Percentiles rank a stretch among this genome's conserved stretches.
These are phyloP conservation scores for Pteropus alecto DNA, from an alignment of 2,113 vertebrate species.

Conservation along the genomic window DNA sequence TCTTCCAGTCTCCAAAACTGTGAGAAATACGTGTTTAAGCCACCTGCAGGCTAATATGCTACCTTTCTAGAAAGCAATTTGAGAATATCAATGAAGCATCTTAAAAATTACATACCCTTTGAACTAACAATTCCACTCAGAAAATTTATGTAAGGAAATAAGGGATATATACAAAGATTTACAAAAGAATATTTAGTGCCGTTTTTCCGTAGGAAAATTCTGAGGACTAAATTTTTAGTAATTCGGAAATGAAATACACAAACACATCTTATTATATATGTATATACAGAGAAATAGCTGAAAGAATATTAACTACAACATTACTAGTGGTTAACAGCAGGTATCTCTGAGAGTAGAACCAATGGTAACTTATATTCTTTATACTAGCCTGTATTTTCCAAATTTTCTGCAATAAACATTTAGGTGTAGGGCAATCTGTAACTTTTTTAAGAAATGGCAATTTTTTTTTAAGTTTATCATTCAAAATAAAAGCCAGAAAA, in stretches of 20 bases:
- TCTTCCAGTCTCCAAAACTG: neutral
- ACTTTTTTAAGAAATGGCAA: slow-evolving; percentile 22
- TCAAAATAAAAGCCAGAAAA: slow-evolving; percentile 52
- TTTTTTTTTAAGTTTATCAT: neutral
- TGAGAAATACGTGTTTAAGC: neutral
- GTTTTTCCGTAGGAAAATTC: slow-evolving; percentile 20
- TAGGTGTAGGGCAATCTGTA: neutral
- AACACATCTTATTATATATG: neutral
- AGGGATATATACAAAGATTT: neutral
- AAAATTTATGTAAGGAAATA: neutral
- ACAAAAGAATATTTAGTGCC: slow-evolving; percentile 11
- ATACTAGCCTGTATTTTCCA: neutral
- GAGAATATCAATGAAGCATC: neutral
- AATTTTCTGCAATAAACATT: slow-evolving; percentile 26
- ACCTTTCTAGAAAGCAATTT: slow-evolving; percentile 16
- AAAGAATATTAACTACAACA: neutral
- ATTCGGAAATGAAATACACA: neutral
- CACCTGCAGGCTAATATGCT: neutral
- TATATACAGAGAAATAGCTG: neutral
- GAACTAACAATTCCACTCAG: slow-evolving; percentile 15
- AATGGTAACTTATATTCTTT: neutral
- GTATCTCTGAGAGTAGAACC: neutral
- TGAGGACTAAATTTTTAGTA: neutral
- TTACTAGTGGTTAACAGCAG: neutral
- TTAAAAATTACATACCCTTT: slow-evolving; percentile 28